phyloP scores from a whole-genome alignment of 2,888 invertebrate species.

The Beris chalybata region DNA sequence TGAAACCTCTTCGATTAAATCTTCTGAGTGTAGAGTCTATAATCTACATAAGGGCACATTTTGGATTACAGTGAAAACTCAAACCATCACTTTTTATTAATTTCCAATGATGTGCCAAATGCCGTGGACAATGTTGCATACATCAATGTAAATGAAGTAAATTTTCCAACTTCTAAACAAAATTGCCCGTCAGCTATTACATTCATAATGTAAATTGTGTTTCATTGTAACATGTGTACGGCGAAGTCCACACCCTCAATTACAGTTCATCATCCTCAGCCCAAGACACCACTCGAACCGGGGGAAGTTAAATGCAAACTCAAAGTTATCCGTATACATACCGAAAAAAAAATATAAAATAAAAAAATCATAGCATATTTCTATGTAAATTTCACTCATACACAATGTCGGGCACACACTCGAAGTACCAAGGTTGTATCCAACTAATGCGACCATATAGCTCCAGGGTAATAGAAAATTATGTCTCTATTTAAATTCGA shows the following conservation, averaged over 20 bases:
- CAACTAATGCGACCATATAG: constrained; percentile 27
- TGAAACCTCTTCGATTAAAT: too few relatives aligned
- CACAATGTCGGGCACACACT: not conserved
- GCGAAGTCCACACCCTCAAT: not conserved
- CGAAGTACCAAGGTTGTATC: constrained; percentile 9
- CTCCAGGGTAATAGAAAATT: constrained; percentile 41
- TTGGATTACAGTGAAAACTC: too few relatives aligned
- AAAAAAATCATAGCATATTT: constrained; percentile 29
- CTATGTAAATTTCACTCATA: constrained; percentile 25
- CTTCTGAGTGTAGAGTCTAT: too few relatives aligned
- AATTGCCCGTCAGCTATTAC: constrained; percentile 10
- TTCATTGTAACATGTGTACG: constrained; percentile 20
- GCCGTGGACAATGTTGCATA: not conserved
- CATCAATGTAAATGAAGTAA: constrained; percentile 10
- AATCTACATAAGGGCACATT: too few relatives aligned
- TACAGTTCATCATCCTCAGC: constrained; percentile 1
- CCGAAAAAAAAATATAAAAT: not conserved
- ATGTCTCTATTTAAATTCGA: constrained; percentile 41
- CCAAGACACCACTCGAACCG: constrained; percentile 1
- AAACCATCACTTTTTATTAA: too few relatives aligned
- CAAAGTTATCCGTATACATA: not conserved
- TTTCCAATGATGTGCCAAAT: too few relatives aligned
- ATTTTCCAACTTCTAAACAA: constrained; percentile 15
- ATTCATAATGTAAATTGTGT: not conserved
- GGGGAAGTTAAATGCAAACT: not conserved